Evolutionary conservation across 2,888 invertebrate species (phyloP), one percentile per base, ranked within the genome.

Genomic region (Cataglyphis altisquamis): DNA sequence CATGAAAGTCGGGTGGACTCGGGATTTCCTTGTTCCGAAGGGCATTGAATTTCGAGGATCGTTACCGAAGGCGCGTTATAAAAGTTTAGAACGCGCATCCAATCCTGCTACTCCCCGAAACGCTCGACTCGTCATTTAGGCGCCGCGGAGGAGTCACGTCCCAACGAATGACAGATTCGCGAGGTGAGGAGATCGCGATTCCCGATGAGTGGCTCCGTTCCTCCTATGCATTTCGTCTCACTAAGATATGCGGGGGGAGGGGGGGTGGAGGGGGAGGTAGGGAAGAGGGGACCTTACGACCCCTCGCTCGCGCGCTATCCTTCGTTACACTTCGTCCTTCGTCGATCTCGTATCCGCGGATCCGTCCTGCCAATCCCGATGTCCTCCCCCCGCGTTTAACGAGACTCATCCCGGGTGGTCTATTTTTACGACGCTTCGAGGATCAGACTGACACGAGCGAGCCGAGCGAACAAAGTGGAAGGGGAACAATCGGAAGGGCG

Each of bases 361-460:
- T 77, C 36, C 12, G 8, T 8, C 18, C 15, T 12, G 63, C 5
- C 15, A 48, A 75, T 52, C 73, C 60, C 45, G 41, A 66, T 68
- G 52, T 73, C 60, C 57, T 45, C 10, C 21, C 52, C 52, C 25
- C 67, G 67, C 85, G 78, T 85, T 86, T 85, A 85, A 86, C 80
- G 86, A 85, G 85, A 60, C 57, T 80, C 84, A 78, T 70, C 82
- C 48, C 55, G 73, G 77, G 83, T 83, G 75, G 75, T 83, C 83
- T 83, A 70, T 63, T 82, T 86, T 82, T 86, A 85, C 83, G 80
- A 80, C 64, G 64, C 62, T 70, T 83, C 64, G 55, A 41, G 67
- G 73, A 85, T 83, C 83, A 62, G 29, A 55, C 45, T 75, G 74
- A 75, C 85, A 68, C 57, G 57, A 45, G 45, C 62, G 62, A 18